Evolutionary conservation across 2,888 invertebrate species (phyloP), one percentile per base, ranked within the genome.

Genomic region (Philonicus albiceps): DNA sequence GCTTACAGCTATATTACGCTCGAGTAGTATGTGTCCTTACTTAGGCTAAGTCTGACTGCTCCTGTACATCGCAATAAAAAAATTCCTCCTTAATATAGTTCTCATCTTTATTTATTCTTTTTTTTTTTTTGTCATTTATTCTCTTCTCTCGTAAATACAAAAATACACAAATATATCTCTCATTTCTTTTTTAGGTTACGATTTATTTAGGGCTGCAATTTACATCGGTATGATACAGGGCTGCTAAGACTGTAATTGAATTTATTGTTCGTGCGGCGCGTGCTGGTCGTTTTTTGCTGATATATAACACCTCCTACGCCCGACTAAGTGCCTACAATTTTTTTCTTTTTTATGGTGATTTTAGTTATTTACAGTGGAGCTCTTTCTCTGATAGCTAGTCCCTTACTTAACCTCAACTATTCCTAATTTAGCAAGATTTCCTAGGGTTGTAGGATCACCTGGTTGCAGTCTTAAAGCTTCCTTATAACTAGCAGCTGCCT

Each of bases 401-500:
- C 31, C 40, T 85, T 78, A 55, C 34, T 76, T 87, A 88, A 90
- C 90, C 89, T 92, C 91, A 80, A 91, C 90, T 31, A 91, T 90
- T 84, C 91, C 92, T 90, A 95, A 91, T 93, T 97, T 96, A 91
- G 97, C 96, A 87, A 99, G 94, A 93, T 99, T 99, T 87, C 96
- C 96, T 90, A 96, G 93, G 64, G 98, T 98, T 87, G 98, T 96
- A 87, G 95, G 94, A 92, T 99, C 98, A 88, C 96, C 96, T 0
- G 98, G 98, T 90, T 97, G 96, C 86, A 98, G 93, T 90, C 95
- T 94, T 86, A 99, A 93, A 0, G 98, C 98, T 90, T 95, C 95
- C 89, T 96, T 94, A 92, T 99, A 99, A 87, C 97, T 96, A 19
- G 94, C 94, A 75, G 97, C 97, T 0, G 99, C 99, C 88, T 97